Base-by-base conservation (phyloP, 2,888 invertebrate species). In the Drepana falcataria region DNA sequence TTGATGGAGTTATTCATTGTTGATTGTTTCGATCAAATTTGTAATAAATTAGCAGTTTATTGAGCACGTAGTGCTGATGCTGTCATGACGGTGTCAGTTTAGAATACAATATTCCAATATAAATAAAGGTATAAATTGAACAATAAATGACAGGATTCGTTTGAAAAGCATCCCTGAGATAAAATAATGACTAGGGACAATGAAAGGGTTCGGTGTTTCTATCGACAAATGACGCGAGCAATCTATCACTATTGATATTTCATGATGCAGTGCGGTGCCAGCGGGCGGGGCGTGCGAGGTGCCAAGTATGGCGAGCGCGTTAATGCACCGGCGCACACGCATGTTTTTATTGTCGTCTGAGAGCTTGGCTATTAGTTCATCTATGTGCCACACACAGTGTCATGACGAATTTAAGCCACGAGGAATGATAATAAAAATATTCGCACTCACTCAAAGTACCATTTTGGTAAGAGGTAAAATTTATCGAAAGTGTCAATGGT, bases 251-350 rank as follows among this genome's bases (percentile, higher is more conserved):
- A 82, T 73, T 71, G 77, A 77, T 79, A 74, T 73, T 78, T 73
- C 65, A 73, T 74, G 78, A 71, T 74, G 72, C 70, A 69, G 61
- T 65, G 65, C 64, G 61, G 69, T 69, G 86, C 84, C 85, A 86
- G 79, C 78, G 69, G 87, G 87, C 82, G 87, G 83, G 74, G 87
- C 73, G 71, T 74, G 72, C 66, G 73, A 69, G 79, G 81, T 89
- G 89, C 89, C 90, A 91, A 90, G 79, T 87, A 91, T 91, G 89
- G 85, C 84, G 85, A 79, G 87, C 87, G 83, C 89, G 90, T 79
- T 91, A 91, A 89, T 91, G 86, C 87, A 86, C 70, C 85, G 75
- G 77, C 77, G 76, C 69, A 71, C 68, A 79, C 78, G 80, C 79
- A 76, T 85, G 81, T 83, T 85, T 85, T 87, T 81, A 75, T 84